phyloP scores from a whole-genome alignment of 2,888 invertebrate species.

The Trachelus troglodyta region DNA sequence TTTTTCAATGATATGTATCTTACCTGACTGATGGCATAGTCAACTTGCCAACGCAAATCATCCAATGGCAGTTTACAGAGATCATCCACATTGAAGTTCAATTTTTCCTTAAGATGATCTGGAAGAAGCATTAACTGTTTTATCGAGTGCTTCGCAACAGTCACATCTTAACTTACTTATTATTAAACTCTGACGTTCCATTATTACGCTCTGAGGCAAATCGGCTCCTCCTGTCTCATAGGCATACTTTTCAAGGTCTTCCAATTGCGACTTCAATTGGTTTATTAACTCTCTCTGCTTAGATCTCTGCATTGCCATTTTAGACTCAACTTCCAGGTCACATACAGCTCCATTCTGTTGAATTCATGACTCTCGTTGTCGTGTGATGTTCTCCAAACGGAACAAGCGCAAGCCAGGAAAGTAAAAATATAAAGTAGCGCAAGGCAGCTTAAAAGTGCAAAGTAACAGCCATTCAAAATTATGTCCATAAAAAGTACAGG shows the following conservation, averaged over 20 bases:
- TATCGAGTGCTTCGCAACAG: background rate
- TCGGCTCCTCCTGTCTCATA: constrained; percentile 88
- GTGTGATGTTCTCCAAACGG: background rate
- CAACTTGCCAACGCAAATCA: constrained; percentile 88
- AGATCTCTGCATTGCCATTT: constrained; percentile 73
- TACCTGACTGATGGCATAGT: constrained; percentile 86
- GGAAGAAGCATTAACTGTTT: constrained; percentile 25
- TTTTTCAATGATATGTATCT: constrained; percentile 8
- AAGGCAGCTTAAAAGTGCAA: background rate
- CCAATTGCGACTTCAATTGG: constrained; percentile 89
- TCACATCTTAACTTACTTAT: constrained; percentile 68
- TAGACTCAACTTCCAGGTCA: constrained; percentile 69
- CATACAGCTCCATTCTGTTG: constrained; percentile 33
- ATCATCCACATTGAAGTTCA: constrained; percentile 88
- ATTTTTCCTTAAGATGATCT: constrained; percentile 85
- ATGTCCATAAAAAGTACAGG: background rate
- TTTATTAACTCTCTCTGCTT: constrained; percentile 86
- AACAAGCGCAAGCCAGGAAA: constrained; percentile 2
- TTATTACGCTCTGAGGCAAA: constrained; percentile 80
- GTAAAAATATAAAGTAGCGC: constrained; percentile 5
- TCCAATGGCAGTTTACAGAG: constrained; percentile 80
- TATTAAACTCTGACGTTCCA: constrained; percentile 90
- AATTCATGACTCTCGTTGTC: background rate
- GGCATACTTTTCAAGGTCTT: constrained; percentile 92
- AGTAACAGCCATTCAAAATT: background rate